A percentile compares a stretch with the other conserved stretches of the same genome.
Conservation (phyloP, 2,888 invertebrate species). For the Beris chalybata region DNA sequence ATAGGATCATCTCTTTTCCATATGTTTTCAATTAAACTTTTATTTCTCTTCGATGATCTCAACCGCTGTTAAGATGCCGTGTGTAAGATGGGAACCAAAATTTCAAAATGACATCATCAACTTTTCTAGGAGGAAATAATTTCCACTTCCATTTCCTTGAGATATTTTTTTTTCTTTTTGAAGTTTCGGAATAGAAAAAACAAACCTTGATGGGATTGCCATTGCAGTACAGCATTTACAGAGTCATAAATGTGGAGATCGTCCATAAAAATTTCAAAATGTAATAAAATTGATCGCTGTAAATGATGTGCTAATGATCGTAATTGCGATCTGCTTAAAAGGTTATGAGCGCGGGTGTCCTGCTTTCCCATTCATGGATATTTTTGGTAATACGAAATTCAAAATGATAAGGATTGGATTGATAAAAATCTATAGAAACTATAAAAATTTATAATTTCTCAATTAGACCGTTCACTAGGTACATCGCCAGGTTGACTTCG, state of each 20-base stretch:
- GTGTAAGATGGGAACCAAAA: slow-evolving; percentile 8
- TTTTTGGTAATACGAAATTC: no score
- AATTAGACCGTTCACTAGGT: no score
- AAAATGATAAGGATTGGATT: no score
- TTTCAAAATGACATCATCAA: slow-evolving; percentile 23
- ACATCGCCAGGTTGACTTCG: no score
- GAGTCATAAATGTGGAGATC: not conserved
- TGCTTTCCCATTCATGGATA: no score
- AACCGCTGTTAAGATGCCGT: not conserved
- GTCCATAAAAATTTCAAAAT: slow-evolving; percentile 24
- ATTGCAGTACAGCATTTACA: not conserved
- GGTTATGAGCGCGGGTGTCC: no score
- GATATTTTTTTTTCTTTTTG: not conserved
- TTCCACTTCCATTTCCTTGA: slow-evolving; percentile 3
- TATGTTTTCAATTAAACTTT: slow-evolving; percentile 29
- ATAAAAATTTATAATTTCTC: no score
- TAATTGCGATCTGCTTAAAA: slow-evolving; percentile 13
- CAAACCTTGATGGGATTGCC: not conserved
- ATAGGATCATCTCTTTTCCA: slow-evolving; percentile 11
- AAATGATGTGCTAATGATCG: slow-evolving; percentile 27
- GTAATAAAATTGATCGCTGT: slow-evolving; percentile 23
- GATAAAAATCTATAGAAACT: no score
- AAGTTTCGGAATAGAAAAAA: not conserved
- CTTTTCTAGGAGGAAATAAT: slow-evolving; percentile 15
- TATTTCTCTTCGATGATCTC: slow-evolving; percentile 29